Evolutionary conservation across 2,797 vertebrate genomes (phyloP).

Genomic region (Bradypus variegatus): DNA sequence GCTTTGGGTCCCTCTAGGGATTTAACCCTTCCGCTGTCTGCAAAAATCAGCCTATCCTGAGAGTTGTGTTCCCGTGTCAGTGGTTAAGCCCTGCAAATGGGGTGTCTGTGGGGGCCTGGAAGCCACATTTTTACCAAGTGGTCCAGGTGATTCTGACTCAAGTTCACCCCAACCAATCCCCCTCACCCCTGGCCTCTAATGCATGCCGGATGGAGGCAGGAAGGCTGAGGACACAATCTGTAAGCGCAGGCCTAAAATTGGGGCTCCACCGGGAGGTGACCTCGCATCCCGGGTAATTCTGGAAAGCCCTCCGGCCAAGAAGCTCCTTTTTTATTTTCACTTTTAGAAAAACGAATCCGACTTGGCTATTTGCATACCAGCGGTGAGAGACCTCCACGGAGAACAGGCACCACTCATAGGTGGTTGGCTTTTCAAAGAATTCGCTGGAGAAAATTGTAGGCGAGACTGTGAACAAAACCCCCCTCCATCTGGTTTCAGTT

Average conservation of each 20-base stretch:
- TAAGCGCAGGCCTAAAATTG: not conserved
- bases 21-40: not conserved
- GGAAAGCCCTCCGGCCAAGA: not conserved
- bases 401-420: constrained; percentile 40
- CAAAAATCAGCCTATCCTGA: not conserved
- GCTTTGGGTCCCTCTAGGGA: not conserved
- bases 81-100: not conserved
- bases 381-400: constrained; percentile 44
- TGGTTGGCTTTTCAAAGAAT: constrained; percentile 62
- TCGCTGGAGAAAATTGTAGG: constrained; percentile 58
- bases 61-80: not conserved
- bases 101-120: not conserved
- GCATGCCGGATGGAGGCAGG: not conserved
- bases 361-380: constrained; percentile 48
- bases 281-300: not conserved
- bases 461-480: constrained; percentile 52
- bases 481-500: constrained; percentile 67
- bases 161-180: not conserved
- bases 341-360: not conserved
- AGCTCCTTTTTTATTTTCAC: constrained; percentile 16
- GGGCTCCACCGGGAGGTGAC: constrained; percentile 7
- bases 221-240: not conserved
- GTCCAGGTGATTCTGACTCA: constrained; percentile 4
- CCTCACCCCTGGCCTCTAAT: not conserved
- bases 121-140: not conserved